Conservation (phyloP, 2,797 vertebrate species). For the Acipenser transmontanus region DNA sequence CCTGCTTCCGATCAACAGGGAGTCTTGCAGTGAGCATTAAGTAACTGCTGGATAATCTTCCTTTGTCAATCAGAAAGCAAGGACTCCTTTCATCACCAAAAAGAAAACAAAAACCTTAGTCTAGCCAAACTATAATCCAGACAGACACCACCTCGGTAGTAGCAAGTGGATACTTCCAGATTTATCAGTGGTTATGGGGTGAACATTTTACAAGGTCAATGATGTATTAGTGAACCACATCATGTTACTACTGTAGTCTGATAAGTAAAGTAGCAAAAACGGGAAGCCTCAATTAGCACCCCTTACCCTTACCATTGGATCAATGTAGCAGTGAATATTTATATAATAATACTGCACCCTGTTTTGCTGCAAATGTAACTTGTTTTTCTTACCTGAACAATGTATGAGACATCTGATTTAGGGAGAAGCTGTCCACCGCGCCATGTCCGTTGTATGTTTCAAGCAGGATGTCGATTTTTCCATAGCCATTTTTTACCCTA, state of each 20-base stretch:
- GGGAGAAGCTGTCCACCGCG: constrained; percentile 94
- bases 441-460: constrained; percentile 92
- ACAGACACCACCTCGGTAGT: neutral
- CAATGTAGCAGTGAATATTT: no score
- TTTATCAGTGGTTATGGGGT: no score
- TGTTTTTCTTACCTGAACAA: constrained; percentile 78
- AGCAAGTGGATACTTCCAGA: neutral
- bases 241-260: no score
- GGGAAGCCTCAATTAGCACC: no score
- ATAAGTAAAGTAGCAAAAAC: no score
- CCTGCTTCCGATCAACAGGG: neutral
- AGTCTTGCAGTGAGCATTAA: no score
- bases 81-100: neutral
- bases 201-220: no score
- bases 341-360: no score
- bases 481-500: constrained; percentile 91
- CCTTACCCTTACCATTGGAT: no score
- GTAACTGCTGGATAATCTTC: neutral
- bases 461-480: constrained; percentile 94
- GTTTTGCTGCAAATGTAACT: no score
- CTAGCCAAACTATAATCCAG: neutral
- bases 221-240: no score
- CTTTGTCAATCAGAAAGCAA: neutral
- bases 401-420: constrained; percentile 91
- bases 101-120: neutral